Conservation (phyloP, 2,797 vertebrate genomes). For the Falco concolor region DNA sequence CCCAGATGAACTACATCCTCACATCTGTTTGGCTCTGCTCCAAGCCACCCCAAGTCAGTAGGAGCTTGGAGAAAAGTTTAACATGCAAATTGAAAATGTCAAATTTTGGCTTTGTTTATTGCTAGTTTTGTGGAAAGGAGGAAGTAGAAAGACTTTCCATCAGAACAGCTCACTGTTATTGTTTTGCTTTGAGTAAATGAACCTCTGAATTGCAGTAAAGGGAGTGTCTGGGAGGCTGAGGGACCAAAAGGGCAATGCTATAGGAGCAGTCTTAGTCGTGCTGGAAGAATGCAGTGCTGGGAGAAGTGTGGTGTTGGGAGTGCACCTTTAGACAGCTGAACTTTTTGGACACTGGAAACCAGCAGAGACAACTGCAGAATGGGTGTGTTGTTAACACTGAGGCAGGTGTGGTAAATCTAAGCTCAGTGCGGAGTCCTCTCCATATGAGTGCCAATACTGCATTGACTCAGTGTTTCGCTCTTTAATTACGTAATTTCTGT, state of each 20-base stretch:
- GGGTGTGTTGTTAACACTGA: neutral
- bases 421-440: neutral
- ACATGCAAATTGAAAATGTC: conserved; percentile 52
- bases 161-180: neutral
- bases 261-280: neutral
- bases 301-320: neutral
- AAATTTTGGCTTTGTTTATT: conserved; percentile 53
- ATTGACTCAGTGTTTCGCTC: neutral
- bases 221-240: neutral
- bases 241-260: neutral
- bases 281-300: neutral
- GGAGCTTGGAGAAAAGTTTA: conserved; percentile 37
- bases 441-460: neutral
- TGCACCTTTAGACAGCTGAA: neutral
- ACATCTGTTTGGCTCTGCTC: conserved; percentile 56
- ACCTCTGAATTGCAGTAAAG: neutral
- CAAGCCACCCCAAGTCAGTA: conserved; percentile 27
- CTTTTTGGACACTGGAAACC: neutral
- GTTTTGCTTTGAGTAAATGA: neutral
- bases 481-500: neutral
- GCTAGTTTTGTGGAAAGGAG: conserved; percentile 1
- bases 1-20: conserved; percentile 51
- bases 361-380: neutral
- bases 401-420: neutral
- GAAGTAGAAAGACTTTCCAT: conserved; percentile 32